Evolutionary conservation across 2,888 invertebrate genomes (phyloP), one percentile per base, ranked within the genome.

Genomic region (Agriopis marginaria): DNA sequence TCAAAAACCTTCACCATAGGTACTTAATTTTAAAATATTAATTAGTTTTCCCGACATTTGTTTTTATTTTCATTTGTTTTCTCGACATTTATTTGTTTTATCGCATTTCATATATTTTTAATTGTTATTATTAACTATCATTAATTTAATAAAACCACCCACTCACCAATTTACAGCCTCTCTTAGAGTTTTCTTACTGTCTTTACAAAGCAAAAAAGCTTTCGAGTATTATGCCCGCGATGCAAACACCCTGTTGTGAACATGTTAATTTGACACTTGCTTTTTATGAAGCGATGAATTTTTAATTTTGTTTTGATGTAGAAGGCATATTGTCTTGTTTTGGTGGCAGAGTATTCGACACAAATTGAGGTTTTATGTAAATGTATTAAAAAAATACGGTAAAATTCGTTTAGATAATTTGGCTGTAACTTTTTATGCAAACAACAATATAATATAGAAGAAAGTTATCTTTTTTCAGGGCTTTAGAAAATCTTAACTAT

Each of bases 281-380:
- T 70, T 70, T 67, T 72, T 67, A 64, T 66, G 61, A 69, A 59
- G 61, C 61, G 39, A 59, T 70, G 70, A 70, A 70, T 70, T 70
- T 70, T 70, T 70, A 70, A 70, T 70, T 70, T 63, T 70, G 66
- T 66, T 70, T 70, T 70, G 66, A 70, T 59, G 66, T 66, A 39
- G 58, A 23, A 59, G 66, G 62, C 55, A 23, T 66, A 63, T 59
- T 42, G 63, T 63, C 64, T 64, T 60, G 68, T 63, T 68, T 63
- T 63, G 54, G 45, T 17, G 53, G 53, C 53, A 10, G 23, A n/a
- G 32, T 32, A 12, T 62, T 62, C 42, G 51, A 45, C 53, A 54
- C 53, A 62, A 23, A 62, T 45, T 32, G 42, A 12, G 32, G 8
- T 44, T 50, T 51, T 56, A 63, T 51, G 58, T 42, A 47, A 66